Conservation (phyloP, 2,888 invertebrate species). For the Napeogenes sylphis region DNA sequence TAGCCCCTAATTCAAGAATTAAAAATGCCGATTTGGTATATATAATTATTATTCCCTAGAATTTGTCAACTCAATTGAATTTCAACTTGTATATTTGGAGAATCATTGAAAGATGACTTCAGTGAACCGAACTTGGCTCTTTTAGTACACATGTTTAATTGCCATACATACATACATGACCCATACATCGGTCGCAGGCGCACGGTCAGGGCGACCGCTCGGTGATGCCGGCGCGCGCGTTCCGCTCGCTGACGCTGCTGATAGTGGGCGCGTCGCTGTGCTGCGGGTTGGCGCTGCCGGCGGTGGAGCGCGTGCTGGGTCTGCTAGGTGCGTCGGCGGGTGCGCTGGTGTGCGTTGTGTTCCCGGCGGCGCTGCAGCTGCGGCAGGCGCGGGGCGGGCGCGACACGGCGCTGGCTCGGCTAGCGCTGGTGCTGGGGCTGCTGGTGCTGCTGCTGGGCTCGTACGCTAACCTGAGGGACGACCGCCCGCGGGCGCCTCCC, state of each 20-base stretch:
- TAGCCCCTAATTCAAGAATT: too few species aligned
- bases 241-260: conserved; percentile 88
- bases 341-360: conserved; percentile 93
- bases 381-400: background rate
- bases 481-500: conserved; percentile 63
- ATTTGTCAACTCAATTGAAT: too few species aligned
- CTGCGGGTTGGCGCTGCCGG: conserved; percentile 92
- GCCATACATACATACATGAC: too few species aligned
- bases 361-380: conserved; percentile 83
- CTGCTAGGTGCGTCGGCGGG: conserved; percentile 97
- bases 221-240: conserved; percentile 90
- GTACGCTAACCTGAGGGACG: conserved; percentile 89
- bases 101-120: too few species aligned
- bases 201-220: conserved; percentile 78
- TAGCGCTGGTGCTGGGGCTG: conserved; percentile 88
- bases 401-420: conserved; percentile 63
- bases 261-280: conserved; percentile 87
- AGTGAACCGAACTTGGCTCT: too few species aligned
- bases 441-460: conserved; percentile 93
- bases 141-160: too few species aligned
- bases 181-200: conserved; percentile 61
- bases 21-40: too few species aligned
- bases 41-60: too few species aligned
- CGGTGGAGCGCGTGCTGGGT: conserved; percentile 95
- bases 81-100: too few species aligned